Base-by-base conservation (phyloP, 1,140 invertebrate species). In the Drosophila hydei region DNA sequence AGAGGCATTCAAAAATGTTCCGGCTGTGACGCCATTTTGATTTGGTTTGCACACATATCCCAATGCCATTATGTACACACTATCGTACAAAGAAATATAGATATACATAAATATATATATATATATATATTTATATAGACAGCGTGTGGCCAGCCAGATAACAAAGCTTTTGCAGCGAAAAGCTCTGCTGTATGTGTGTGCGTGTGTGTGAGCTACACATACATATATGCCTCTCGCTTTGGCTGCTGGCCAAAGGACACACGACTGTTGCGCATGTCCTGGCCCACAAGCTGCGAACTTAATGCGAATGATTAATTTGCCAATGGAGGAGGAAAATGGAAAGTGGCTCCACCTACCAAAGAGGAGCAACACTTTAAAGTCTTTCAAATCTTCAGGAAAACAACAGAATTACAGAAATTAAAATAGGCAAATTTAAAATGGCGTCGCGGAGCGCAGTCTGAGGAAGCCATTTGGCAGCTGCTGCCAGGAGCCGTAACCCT, bases 241-340 rank as follows among this genome's bases (percentile, higher is more conserved):
- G 72, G 72, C 79, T 68, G 63, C 52, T 52, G 36, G 11, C 12
- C 61, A 45, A 45, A 58, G 75, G 61, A 59, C 18, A 58, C 30
- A 58, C 50, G 67, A 79, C 83, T 87, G 81, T 87, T 87, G 81
- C 81, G 81, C 81, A 87, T 87, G 81, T 87, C 77, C 81, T 87
- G 72, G 64, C 40, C 71, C 76, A 67, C 81, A 74, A 62, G 67
- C 75, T 77, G 56, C 63, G 67, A 74, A 69, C 74, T 87, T 87
- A 81, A 81, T 55, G 21, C 30, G 48, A 42, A 63, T 85, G 81
- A 85, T 85, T 80, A 77, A 85, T 87, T 72, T 59, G 67, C 45
- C 48, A 48, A 56, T 62, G 72, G 52, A 50, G 58, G 61, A 48
- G 67, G 77, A 72, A 69, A 72, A 72, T 40, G 70, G 80, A 84